phyloP scores from a whole-genome alignment of 2,113 vertebrate genomes.

The Ivindomyrus marchei region DNA sequence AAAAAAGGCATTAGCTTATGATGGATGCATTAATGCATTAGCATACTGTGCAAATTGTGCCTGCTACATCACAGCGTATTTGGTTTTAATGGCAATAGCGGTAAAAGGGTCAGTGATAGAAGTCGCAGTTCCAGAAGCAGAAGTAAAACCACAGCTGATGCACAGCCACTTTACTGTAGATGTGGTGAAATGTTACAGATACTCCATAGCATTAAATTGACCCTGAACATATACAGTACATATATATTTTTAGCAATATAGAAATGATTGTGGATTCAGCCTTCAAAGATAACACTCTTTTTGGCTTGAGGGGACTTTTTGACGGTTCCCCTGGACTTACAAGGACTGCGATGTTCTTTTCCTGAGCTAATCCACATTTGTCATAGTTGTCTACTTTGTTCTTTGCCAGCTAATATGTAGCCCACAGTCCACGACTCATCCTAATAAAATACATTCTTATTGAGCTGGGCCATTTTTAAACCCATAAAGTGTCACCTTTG shows the following conservation, averaged over 20 bases:
- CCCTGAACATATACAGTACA: neutral
- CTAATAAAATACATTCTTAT: neutral
- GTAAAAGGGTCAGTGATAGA: neutral
- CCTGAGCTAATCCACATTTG: neutral
- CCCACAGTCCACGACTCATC: neutral
- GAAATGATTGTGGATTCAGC: neutral
- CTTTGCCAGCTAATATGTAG: neutral
- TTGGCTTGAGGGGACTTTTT: neutral
- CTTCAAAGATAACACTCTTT: neutral
- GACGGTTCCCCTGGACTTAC: neutral
- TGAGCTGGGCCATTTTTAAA: neutral
- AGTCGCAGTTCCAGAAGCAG: neutral
- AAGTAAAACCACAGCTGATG: neutral
- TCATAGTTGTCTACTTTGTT: neutral
- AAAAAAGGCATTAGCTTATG: neutral
- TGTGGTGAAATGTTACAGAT: neutral
- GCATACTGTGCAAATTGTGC: neutral
- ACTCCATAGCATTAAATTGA: neutral
- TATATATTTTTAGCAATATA: neutral
- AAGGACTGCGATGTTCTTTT: neutral
- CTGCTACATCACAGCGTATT: neutral
- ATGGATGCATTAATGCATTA: neutral
- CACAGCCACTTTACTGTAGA: neutral
- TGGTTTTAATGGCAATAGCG: neutral
- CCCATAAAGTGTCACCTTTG: neutral